These are phyloP conservation scores for Abscondita cerata DNA, from an alignment of 2,888 invertebrate species.

Conservation along the genomic window DNA sequence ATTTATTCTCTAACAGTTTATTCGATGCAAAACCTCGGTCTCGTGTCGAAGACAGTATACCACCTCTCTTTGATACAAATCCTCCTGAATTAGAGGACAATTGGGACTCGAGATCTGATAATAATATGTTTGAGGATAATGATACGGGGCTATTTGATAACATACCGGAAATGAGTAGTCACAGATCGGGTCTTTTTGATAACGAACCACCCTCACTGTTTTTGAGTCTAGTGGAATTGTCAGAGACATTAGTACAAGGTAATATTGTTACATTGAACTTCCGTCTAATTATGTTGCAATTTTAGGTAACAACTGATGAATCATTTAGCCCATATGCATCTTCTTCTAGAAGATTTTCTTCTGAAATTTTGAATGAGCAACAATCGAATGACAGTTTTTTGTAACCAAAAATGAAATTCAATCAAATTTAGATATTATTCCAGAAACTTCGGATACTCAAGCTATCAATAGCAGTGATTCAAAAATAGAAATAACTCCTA, in stretches of 20 bases:
- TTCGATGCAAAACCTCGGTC: not conserved
- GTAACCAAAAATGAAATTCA: constrained; percentile 42
- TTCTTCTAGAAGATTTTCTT: constrained; percentile 46
- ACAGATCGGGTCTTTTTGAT: constrained; percentile 48
- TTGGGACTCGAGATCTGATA: constrained; percentile 52
- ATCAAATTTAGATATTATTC: constrained; percentile 35
- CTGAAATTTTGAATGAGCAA: constrained; percentile 48
- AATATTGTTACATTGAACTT: constrained; percentile 1
- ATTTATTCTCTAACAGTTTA: too few relatives aligned
- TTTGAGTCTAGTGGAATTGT: constrained; percentile 48
- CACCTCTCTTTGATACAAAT: constrained; percentile 36
- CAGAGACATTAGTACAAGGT: constrained; percentile 42
- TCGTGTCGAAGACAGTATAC: not conserved
- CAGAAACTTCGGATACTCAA: constrained; percentile 33
- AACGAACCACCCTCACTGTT: constrained; percentile 49
- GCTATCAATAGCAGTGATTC: constrained; percentile 22
- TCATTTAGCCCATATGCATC: constrained; percentile 47
- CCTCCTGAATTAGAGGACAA: constrained; percentile 43
- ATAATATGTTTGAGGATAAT: constrained; percentile 42
- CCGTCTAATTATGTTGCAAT: not conserved
- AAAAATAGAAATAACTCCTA: constrained; percentile 42
- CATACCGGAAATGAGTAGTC: constrained; percentile 22
- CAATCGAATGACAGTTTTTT: constrained; percentile 48
- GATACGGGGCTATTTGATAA: constrained; percentile 32
- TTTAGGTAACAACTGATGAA: constrained; percentile 39